Base-by-base conservation (phyloP, 2,888 invertebrate genomes). In the Ichneumoninae sp. region DNA sequence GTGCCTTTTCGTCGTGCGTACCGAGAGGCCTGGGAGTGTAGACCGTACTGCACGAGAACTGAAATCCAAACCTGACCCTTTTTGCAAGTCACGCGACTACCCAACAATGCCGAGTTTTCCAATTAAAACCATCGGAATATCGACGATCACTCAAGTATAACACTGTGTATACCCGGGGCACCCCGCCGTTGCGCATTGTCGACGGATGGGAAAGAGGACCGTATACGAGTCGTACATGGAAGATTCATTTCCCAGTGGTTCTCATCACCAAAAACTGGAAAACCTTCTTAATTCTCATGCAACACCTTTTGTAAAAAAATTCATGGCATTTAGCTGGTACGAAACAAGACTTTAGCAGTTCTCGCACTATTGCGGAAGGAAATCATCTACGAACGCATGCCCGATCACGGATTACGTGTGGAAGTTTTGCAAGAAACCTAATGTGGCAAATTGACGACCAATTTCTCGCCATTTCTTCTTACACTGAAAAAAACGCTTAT, bases 51-150 rank as follows among this genome's bases (percentile, higher is more conserved):
- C 36, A 7, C 19, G 52, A 68, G 73, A 36, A 74, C 30, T 40
- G 44, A 74, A 74, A 74, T 66, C 16, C 73, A 74, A 50, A 44
- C 68, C 73, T 68, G 70, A 71, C 52, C 63, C 63, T 52, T 71
- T 79, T 71, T 52, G 79, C 79, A 74, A 83, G 80, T 83, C 76
- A 83, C 80, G 65, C 52, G 65, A 79, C 60, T 40, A 71, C 26
- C 33, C 70, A 40, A 83, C 57, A 70, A 69, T 76, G 74, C 63
- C 78, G 74, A 83, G 76, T 80, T 83, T 87, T 76, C 76, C 81
- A 87, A 86, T 87, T 87, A 85, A 83, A 87, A 80, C 85, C 77
- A 47, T 71, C 22, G 81, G 80, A 81, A 83, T 87, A 85, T 86
- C 77, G 83, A 83, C 60, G 54, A 80, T 54, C 71, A 60, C 83